These are phyloP conservation scores for Microtus montanus DNA, from an alignment of 2,113 vertebrate genomes.

Conservation along the genomic window DNA sequence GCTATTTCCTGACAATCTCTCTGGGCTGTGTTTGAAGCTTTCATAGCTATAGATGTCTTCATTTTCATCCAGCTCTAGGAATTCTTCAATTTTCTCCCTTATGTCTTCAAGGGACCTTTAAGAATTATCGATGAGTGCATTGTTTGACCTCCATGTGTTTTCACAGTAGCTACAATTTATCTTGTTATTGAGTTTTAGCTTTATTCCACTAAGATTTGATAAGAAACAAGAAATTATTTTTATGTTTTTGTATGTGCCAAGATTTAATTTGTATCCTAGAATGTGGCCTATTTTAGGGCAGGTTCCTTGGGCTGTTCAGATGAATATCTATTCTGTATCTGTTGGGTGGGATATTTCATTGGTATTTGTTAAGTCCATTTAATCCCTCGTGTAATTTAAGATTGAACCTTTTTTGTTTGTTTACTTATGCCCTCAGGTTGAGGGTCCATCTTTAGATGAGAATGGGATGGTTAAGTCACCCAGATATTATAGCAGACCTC, in stretches of 20 bases:
- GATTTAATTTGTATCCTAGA: background rate
- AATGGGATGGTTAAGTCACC: background rate
- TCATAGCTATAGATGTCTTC: background rate
- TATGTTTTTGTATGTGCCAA: background rate
- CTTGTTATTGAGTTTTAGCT: background rate
- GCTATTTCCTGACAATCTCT: background rate
- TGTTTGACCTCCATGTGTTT: background rate
- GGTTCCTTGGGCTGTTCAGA: background rate
- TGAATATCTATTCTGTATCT: background rate
- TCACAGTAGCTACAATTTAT: background rate
- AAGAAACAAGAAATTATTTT: background rate
- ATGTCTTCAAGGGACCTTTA: background rate
- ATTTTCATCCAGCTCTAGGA: background rate
- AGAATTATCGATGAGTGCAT: background rate
- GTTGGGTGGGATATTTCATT: background rate
- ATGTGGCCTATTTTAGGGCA: background rate
- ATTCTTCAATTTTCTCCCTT: background rate
- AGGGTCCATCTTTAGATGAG: background rate
- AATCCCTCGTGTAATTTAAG: background rate
- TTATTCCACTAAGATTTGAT: background rate
- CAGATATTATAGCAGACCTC: background rate
- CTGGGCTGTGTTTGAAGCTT: background rate
- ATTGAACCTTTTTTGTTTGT: background rate
- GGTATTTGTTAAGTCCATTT: background rate
- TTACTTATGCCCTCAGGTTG: background rate